Evolutionary conservation across 2,888 invertebrate species (phyloP), one percentile per base, ranked within the genome.

Genomic region (Spisula subtruncata): DNA sequence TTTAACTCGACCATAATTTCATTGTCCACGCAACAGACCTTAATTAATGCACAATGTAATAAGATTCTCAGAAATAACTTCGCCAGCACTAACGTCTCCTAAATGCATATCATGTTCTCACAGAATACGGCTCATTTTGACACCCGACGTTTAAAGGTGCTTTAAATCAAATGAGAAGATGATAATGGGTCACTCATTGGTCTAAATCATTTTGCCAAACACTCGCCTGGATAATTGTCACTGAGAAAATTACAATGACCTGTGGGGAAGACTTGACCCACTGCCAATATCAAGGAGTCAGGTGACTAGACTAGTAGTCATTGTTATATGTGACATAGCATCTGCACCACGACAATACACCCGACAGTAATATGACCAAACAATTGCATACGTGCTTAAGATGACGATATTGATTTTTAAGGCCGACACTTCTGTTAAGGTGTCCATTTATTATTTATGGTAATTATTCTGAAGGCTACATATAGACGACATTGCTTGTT

Each of bases 81-180:
- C 16, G 1, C 16, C n/a, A n/a, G n/a, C n/a, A n/a, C n/a, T 18
- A 32, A 32, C 35, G 16, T 32, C 75, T 32, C n/a, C 51, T 32
- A 46, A 25, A 75, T 48, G 48, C 75, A 48, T 32, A 75, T 51
- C 46, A 51, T 32, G 32, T 84, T 51, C 84, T 75, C 84, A 0
- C 0, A 75, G 84, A 75, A 18, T 32, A 60, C 41, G 14, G n/a
- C 29, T n/a, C 20, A 46, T 46, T 79, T n/a, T 85, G 41, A 80
- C 54, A 75, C 25, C 51, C 35, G 10, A 35, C 80, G 32, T 46
- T 25, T 25, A 20, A 32, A 54, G 56, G 32, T 51, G 80, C 80
- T 32, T 25, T 80, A 85, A 85, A 80, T 41, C 79, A 54, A 80
- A 85, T 80, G 35, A 54, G 75, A 51, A 56, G 54, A 85, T 80